Conservation (phyloP, 1,140 invertebrate species). For the Drosophila funebris region DNA sequence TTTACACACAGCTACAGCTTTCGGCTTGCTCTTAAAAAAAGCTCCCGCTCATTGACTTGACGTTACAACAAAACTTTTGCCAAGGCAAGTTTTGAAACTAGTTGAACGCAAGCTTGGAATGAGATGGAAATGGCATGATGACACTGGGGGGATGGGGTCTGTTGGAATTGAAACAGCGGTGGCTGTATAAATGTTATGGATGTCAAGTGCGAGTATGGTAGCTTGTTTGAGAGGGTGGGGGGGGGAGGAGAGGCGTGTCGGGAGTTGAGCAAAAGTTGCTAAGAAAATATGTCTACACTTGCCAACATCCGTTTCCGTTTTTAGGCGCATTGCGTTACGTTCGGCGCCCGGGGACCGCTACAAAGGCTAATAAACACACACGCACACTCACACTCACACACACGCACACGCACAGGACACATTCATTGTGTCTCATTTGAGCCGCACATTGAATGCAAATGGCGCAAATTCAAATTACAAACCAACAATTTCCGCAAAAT, state of each 20-base stretch:
- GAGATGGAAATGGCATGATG: background rate
- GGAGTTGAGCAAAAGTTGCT: conserved; percentile 47
- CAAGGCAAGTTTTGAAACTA: conserved; percentile 57
- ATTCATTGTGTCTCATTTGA: conserved; percentile 67
- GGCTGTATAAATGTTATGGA: conserved; percentile 31
- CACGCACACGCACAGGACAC: conserved; percentile 37
- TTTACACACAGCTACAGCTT: background rate
- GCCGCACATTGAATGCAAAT: conserved; percentile 59
- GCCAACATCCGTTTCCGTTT: conserved; percentile 72
- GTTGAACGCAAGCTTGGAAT: conserved; percentile 21
- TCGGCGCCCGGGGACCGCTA: conserved; percentile 38
- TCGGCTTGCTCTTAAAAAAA: conserved; percentile 35
- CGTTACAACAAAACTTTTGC: conserved; percentile 65
- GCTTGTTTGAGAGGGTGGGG: too few species aligned
- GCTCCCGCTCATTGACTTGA: conserved; percentile 66
- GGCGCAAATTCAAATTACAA: conserved; percentile 67
- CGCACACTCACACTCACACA: background rate
- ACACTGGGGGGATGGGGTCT: background rate
- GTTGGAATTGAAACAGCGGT: conserved; percentile 4
- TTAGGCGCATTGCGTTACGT: conserved; percentile 32
- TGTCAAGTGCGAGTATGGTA: too few species aligned
- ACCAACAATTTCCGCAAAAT: conserved; percentile 69
- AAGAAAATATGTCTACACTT: conserved; percentile 76
- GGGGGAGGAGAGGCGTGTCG: too few species aligned
- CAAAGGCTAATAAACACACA: conserved; percentile 62